Evolutionary conservation across 2,113 vertebrate genomes (phyloP).

Genomic region (Podiceps cristatus): DNA sequence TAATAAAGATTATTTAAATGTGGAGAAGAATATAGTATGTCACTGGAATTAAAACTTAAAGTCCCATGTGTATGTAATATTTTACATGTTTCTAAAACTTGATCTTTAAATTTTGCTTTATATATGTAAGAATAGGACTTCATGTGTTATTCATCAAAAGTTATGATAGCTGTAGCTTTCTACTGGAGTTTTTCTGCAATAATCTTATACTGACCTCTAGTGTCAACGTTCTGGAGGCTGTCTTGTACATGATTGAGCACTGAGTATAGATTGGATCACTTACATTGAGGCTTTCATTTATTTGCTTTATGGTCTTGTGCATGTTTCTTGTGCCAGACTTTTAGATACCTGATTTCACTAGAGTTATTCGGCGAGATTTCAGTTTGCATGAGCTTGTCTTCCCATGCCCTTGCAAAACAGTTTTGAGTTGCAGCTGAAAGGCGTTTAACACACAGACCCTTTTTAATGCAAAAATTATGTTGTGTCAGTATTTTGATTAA

Average conservation of each 20-base stretch:
- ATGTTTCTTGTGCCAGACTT: background rate
- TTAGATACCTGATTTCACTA: background rate
- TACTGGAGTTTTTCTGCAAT: background rate
- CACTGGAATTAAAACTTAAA: background rate
- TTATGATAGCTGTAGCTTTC: background rate
- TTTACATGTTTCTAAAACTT: background rate
- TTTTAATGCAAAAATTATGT: background rate
- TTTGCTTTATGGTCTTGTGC: background rate
- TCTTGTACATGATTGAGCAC: background rate
- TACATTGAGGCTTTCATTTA: background rate
- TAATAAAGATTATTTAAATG: background rate
- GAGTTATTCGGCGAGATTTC: background rate
- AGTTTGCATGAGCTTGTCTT: background rate
- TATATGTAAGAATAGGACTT: background rate
- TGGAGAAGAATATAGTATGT: background rate
- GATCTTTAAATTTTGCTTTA: background rate
- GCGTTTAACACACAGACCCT: background rate
- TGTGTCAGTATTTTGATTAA: background rate
- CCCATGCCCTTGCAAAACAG: background rate
- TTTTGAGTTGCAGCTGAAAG: background rate
- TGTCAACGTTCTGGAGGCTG: background rate
- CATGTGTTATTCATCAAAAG: background rate
- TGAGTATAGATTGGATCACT: background rate
- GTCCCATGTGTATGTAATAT: background rate
- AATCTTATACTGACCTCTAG: background rate